phyloP scores from a whole-genome alignment of 1,140 invertebrate species.

The Cherax destructor region DNA sequence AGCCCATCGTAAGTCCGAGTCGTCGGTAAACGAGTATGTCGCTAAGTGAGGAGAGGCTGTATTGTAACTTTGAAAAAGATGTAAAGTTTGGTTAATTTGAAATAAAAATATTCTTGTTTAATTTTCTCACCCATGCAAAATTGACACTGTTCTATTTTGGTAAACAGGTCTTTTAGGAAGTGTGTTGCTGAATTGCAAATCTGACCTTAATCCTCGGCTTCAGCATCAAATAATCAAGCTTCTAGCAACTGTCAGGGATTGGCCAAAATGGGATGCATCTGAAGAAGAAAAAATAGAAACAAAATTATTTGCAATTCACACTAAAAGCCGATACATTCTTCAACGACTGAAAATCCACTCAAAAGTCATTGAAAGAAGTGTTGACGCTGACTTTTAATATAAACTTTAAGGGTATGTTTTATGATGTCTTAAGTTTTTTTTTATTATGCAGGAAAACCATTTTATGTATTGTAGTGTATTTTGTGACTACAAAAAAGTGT shows the following conservation, averaged over 20 bases:
- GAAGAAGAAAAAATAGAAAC: slow-evolving; percentile 13
- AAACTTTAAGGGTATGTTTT: not conserved
- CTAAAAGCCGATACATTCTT: slow-evolving; percentile 28
- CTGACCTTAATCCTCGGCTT: not conserved
- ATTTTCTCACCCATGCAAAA: not conserved
- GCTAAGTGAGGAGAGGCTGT: too few relatives aligned
- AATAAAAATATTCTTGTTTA: too few relatives aligned
- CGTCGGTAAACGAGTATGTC: too few relatives aligned
- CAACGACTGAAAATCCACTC: slow-evolving; percentile 19
- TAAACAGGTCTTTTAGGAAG: slow-evolving; percentile 23
- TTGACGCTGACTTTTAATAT: slow-evolving; percentile 32
- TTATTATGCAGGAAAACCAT: too few relatives aligned
- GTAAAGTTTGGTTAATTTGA: too few relatives aligned
- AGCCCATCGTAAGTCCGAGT: too few relatives aligned
- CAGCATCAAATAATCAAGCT: slow-evolving; percentile 19
- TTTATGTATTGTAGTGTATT: too few relatives aligned
- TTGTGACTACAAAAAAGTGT: too few relatives aligned
- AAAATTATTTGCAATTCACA: slow-evolving; percentile 28
- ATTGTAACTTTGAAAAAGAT: too few relatives aligned
- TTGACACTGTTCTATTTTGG: not conserved
- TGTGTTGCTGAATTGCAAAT: slow-evolving; percentile 22
- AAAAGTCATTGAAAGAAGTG: slow-evolving; percentile 36
- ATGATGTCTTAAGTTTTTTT: too few relatives aligned
- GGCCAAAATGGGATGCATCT: slow-evolving; percentile 4
- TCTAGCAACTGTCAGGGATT: slow-evolving; percentile 3